Evolutionary conservation across 2,888 invertebrate species (phyloP), one percentile per base, ranked within the genome.

Genomic region (Ypsolopha scabrella): DNA sequence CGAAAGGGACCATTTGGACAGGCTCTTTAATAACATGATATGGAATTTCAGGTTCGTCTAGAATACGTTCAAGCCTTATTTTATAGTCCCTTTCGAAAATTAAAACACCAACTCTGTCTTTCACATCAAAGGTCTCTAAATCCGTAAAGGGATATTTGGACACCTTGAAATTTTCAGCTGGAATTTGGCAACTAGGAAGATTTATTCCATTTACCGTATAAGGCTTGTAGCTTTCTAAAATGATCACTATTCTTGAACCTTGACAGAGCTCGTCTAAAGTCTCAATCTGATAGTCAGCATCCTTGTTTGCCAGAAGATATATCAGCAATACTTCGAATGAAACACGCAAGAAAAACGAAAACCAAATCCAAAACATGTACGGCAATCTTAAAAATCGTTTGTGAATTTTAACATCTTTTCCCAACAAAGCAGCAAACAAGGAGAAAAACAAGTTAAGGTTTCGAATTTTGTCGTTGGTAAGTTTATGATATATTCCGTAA

Each of bases 311-410:
- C 13, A 51, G 34, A 2, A 39, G 24, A 45, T 24, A 46, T 37
- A 51, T 51, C 10, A 51, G 24, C 13, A 51, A 38, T 10, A 45
- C 46, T n/a, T 36, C 39, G 24, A 46, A 51, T 7, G 34, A 24
- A 6, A 44, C 7, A 13, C 51, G 36, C 0, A 51, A 37, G 11
- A 51, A 38, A 51, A 51, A 51, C 6, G 47, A 36, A 6, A 46
- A 46, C 46, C 51, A 51, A 39, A 45, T 38, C 51, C 51, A 51
- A 39, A 38, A 46, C 33, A 51, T n/a, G n/a, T 33, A 45, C n/a
- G 38, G 11, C 6, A 51, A 38, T 45, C 33, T 45, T 9, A 51
- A 38, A 24, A 37, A 46, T 10, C 33, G 37, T n/a, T 35, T n/a
- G 13, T 11, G 45, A 33, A 51, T 38, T 33, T 35, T 44, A 24